Base-by-base conservation (phyloP, 2,888 invertebrate genomes). In the Gymnosoma rotundatum region DNA sequence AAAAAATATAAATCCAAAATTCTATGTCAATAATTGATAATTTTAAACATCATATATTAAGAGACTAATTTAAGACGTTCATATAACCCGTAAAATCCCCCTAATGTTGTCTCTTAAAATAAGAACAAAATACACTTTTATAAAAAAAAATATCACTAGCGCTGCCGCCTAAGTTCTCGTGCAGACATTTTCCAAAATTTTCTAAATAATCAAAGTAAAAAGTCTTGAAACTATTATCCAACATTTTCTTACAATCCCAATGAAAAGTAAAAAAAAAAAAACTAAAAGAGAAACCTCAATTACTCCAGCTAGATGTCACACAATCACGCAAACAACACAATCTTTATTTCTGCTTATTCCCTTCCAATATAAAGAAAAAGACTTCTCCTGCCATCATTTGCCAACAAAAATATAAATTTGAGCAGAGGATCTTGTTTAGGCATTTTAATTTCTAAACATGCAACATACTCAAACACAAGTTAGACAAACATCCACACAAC, bases 151-250 rank as follows among this genome's bases (percentile, higher is more conserved):
- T n/a, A 12, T 20, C 38, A 36, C 42, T 25, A 18, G 21, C 25
- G 25, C 25, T 6, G 18, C 38, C n/a, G n/a, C 18, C 16, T 32
- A 42, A 54, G 38, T 36, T 61, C 38, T 25, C 25, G 32, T 0
- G n/a, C 54, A 70, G 42, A 48, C 74, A 50, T 45, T 64, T 70
- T 21, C 64, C 8, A 42, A 75, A 72, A 54, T 45, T 76, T 61
- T 67, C 36, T 38, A 63, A 79, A 70, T 79, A 64, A 83, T 83
- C 83, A 83, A 83, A 79, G 78, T 66, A 75, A 79, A 75, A 83
- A 70, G 64, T 79, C 79, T 75, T 83, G 58, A 70, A 78, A 83
- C 63, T 78, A 74, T 67, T 73, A 56, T 25, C 60, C 32, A 74
- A 78, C 42, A 76, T 70, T 64, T 82, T 69, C 76, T 76, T 76